phyloP scores from a whole-genome alignment of 2,113 vertebrate genomes.

The Cebidichthys violaceus region DNA sequence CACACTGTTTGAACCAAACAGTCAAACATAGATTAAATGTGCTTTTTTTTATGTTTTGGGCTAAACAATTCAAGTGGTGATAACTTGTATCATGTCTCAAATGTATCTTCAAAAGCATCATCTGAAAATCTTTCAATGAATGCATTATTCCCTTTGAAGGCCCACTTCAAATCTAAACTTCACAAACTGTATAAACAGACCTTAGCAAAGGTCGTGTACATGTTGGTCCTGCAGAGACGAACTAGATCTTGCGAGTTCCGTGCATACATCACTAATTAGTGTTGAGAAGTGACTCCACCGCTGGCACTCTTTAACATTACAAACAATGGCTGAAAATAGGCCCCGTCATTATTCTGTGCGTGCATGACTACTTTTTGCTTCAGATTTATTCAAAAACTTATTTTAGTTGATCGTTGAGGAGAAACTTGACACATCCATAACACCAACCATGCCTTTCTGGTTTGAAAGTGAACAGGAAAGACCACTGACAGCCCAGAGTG shows the following conservation, averaged over 20 bases:
- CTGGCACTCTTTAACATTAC: background rate
- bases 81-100: constrained; percentile 2
- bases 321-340: background rate
- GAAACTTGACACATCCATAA: background rate
- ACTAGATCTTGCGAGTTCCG: background rate
- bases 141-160: background rate
- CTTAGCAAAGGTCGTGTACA: background rate
- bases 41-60: background rate
- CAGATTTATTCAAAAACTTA: background rate
- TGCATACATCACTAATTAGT: background rate
- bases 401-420: background rate
- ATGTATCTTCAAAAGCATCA: constrained; percentile 31
- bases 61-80: background rate
- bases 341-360: background rate
- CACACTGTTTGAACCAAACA: constrained; percentile 30
- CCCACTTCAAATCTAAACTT: background rate
- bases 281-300: background rate
- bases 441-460: background rate
- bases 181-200: background rate
- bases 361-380: background rate
- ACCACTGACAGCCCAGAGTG: background rate
- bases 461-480: background rate
- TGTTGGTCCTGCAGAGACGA: background rate
- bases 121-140: constrained; percentile 3
- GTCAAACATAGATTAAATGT: constrained; percentile 18